These are phyloP conservation scores for Idaea biselata DNA, from an alignment of 2,888 invertebrate species.

Conservation along the genomic window DNA sequence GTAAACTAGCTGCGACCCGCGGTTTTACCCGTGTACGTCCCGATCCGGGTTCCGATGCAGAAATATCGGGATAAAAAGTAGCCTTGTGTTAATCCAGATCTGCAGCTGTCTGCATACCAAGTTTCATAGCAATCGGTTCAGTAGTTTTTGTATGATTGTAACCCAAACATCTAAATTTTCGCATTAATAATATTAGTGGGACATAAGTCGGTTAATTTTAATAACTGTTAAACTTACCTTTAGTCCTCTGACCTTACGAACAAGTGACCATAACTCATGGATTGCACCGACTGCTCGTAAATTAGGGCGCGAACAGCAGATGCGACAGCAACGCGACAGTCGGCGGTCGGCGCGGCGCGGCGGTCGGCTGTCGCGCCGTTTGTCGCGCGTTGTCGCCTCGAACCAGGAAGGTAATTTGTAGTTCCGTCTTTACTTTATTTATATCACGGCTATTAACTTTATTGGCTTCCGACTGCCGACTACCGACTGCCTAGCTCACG, in stretches of 20 bases:
- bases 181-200: background rate
- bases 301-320: conserved; percentile 1
- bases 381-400: conserved; percentile 11
- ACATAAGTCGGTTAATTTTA: background rate
- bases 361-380: conserved; percentile 2
- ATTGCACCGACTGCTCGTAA: background rate
- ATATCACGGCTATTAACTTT: conserved; percentile 19
- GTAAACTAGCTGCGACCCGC: no score
- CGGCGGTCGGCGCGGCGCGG: background rate
- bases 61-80: no score
- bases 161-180: no score
- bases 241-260: background rate
- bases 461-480: conserved; percentile 1
- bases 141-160: no score
- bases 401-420: conserved; percentile 27
- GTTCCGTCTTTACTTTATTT: conserved; percentile 36
- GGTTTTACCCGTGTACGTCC: no score
- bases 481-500: background rate
- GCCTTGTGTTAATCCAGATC: no score
- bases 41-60: no score
- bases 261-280: background rate
- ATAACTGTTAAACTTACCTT: background rate
- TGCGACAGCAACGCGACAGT: background rate
- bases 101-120: no score
- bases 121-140: no score